Evolutionary conservation across 2,113 vertebrate species (phyloP).

Genomic region (Myxocyprinus asiaticus): DNA sequence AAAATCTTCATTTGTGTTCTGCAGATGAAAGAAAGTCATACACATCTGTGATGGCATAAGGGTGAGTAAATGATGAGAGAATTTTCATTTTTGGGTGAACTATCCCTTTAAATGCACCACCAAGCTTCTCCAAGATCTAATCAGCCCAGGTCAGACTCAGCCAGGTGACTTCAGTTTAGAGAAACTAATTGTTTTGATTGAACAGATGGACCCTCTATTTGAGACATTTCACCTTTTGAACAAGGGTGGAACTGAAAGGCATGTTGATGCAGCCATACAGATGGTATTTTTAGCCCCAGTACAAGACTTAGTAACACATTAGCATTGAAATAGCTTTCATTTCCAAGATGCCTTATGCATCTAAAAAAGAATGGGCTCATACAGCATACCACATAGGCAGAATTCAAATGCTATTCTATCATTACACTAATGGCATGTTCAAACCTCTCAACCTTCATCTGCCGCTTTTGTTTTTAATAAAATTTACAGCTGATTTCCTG

Average conservation of each 20-base stretch:
- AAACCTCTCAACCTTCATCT: slow-evolving; percentile 13
- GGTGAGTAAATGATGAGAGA: too few relatives aligned
- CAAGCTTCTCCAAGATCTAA: not conserved
- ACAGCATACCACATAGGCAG: not conserved
- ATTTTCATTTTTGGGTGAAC: too few relatives aligned
- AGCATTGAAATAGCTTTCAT: slow-evolving; percentile 18
- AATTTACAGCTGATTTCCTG: slow-evolving; percentile 12
- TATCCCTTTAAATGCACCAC: too few relatives aligned
- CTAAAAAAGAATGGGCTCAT: slow-evolving; percentile 1
- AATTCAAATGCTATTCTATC: not conserved
- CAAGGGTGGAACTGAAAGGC: slow-evolving; percentile 11
- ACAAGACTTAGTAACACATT: slow-evolving; percentile 5
- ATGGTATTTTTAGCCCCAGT: not conserved
- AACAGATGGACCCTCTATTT: slow-evolving; percentile 47
- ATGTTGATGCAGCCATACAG: slow-evolving; percentile 35
- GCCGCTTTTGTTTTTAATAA: slow-evolving; percentile 19
- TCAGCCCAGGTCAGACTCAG: slow-evolving; percentile 26
- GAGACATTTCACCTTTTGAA: slow-evolving; percentile 4
- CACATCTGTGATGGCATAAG: too few relatives aligned
- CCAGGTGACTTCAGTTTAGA: slow-evolving; percentile 26
- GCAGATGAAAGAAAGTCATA: too few relatives aligned
- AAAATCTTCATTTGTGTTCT: too few relatives aligned
- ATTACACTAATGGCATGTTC: slow-evolving; percentile 29
- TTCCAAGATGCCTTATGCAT: slow-evolving; percentile 18
- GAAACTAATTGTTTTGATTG: slow-evolving; percentile 4